Percentiles rank a stretch among this genome's conserved stretches.
phyloP scores from a whole-genome alignment of 30 jellyfish, hydroid and myxozoan species.

The Chrysaora quinquecirrha region DNA sequence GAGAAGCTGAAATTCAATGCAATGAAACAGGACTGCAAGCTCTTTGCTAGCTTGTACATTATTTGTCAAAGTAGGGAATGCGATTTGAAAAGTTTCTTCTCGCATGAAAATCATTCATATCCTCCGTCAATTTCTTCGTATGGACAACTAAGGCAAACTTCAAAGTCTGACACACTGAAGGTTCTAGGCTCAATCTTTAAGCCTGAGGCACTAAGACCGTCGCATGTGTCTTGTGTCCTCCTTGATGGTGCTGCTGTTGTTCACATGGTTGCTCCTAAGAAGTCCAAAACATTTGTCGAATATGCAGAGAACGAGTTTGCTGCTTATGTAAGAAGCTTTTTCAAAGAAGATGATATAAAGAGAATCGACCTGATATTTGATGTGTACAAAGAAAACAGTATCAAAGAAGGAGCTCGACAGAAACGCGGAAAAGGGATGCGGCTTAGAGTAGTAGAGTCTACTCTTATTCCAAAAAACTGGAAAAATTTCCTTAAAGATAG shows the following conservation, averaged over 20 bases:
- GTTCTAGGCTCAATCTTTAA: background rate
- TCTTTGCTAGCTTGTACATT: conserved; percentile 7
- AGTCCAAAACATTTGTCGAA: background rate
- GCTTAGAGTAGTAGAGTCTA: too few relatives aligned
- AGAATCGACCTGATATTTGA: too few relatives aligned
- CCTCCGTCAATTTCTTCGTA: conserved; percentile 9
- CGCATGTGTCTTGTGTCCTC: background rate
- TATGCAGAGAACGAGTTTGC: background rate
- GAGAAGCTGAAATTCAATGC: background rate
- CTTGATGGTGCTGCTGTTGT: conserved; percentile 31
- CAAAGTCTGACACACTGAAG: conserved; percentile 14
- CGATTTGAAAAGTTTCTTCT: background rate
- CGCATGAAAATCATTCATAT: too few relatives aligned
- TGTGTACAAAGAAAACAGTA: too few relatives aligned
- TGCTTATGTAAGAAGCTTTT: background rate
- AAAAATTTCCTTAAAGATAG: too few relatives aligned
- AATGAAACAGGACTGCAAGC: conserved; percentile 18
- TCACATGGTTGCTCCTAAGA: conserved; percentile 9
- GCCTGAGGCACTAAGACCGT: conserved; percentile 6
- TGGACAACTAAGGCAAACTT: conserved; percentile 8
- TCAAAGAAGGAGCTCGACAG: too few relatives aligned
- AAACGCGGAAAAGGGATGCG: too few relatives aligned
- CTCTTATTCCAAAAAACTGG: too few relatives aligned
- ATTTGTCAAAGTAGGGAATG: conserved; percentile 10
- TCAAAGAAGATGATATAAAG: background rate